phyloP scores from a whole-genome alignment of 2,797 vertebrate genomes.

The Chaunax sp. region DNA sequence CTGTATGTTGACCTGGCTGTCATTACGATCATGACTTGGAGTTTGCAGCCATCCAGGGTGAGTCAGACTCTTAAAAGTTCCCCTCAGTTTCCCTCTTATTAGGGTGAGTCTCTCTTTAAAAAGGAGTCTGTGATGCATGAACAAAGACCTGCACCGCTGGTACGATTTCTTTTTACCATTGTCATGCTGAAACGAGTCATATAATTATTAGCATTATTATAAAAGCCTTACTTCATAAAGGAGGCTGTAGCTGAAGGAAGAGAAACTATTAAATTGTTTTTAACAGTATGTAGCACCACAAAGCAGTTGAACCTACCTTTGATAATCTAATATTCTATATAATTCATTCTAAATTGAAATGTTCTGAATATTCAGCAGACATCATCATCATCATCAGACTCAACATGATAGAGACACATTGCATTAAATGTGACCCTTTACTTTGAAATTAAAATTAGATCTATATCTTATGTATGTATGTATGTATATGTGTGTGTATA shows the following conservation, averaged over 20 bases:
- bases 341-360: background rate
- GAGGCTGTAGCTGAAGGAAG: background rate
- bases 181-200: no score
- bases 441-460: no score
- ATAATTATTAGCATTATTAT: background rate
- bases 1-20: conserved; percentile 25
- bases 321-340: background rate
- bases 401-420: no score
- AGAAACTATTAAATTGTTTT: background rate
- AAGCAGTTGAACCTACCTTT: background rate
- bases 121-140: conserved; percentile 8
- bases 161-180: background rate
- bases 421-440: no score
- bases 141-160: background rate
- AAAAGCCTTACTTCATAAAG: background rate
- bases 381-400: no score
- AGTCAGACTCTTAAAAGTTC: conserved; percentile 57
- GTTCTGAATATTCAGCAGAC: background rate
- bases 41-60: conserved; percentile 29
- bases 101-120: background rate
- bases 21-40: conserved; percentile 52
- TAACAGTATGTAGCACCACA: no score
- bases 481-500: no score
- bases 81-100: conserved; percentile 22
- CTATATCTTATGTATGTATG: no score